Percentiles rank a stretch among this genome's conserved stretches.
Conservation (phyloP, 2,113 vertebrate genomes). For the Microcebus jonahi region DNA sequence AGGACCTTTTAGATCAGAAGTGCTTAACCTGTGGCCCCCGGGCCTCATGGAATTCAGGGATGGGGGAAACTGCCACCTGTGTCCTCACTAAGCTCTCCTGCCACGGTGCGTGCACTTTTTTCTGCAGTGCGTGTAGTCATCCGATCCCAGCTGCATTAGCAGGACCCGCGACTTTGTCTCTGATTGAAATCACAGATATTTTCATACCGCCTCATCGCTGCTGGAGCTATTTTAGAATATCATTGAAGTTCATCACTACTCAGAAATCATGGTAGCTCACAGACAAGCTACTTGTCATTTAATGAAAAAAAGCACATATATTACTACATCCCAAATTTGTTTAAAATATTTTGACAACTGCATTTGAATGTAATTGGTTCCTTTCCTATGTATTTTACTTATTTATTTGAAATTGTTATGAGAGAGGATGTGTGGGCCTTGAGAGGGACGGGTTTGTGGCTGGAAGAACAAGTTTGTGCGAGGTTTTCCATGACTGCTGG, state of each 20-base stretch:
- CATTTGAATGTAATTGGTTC: neutral
- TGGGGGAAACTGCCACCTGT: rapidly evolving
- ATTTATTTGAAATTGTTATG: neutral
- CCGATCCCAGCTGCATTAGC: neutral
- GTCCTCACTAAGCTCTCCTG: neutral
- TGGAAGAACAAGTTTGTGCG: neutral
- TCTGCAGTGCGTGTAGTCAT: rapidly evolving
- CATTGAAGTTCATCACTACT: neutral
- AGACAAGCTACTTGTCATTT: neutral
- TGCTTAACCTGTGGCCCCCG: rapidly evolving
- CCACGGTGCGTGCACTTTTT: rapidly evolving
- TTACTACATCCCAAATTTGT: neutral
- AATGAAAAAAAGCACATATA: neutral
- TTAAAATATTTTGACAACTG: constrained; percentile 46
- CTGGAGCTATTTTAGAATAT: rapidly evolving
- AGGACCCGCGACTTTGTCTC: neutral
- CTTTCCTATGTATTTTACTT: neutral
- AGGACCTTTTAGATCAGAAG: neutral
- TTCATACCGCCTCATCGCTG: rapidly evolving
- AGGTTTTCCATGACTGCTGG: neutral
- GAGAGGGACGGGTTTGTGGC: neutral
- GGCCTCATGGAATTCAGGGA: neutral
- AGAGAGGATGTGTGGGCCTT: neutral
- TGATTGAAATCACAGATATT: neutral
- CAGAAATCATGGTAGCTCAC: neutral